phyloP scores from a whole-genome alignment of 2,797 vertebrate species.

The Danio jaintianensis region DNA sequence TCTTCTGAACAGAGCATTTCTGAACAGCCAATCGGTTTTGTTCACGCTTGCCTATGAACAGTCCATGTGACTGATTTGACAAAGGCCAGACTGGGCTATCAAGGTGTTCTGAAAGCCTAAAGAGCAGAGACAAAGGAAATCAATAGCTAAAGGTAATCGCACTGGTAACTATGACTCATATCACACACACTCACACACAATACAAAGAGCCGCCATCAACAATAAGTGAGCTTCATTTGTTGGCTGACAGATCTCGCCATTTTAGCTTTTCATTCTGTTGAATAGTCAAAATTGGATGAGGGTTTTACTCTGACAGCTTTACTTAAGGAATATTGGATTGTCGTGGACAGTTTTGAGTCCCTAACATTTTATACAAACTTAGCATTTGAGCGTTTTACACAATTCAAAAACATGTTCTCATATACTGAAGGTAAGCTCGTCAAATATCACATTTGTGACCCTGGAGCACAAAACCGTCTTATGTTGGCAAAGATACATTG shows the following conservation, averaged over 20 bases:
- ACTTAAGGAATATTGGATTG: conserved; percentile 68
- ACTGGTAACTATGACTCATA: conserved; percentile 12
- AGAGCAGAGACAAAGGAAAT: conserved; percentile 59
- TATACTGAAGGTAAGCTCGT: neutral
- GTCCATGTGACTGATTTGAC: conserved; percentile 53
- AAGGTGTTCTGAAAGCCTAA: conserved; percentile 50
- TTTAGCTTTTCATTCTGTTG: conserved; percentile 67
- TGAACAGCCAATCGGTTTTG: neutral
- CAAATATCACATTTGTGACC: too few relatives aligned
- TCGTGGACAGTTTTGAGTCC: neutral
- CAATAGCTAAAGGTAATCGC: conserved; percentile 50
- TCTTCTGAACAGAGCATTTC: conserved; percentile 6
- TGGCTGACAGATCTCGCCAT: conserved; percentile 64
- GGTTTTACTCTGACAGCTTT: conserved; percentile 59
- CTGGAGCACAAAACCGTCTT: too few relatives aligned
- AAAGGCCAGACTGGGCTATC: conserved; percentile 58
- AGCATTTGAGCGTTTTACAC: conserved; percentile 6
- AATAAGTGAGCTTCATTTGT: conserved; percentile 59
- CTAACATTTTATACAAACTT: conserved; percentile 2
- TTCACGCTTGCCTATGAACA: conserved; percentile 7
- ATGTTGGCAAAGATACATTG: too few relatives aligned
- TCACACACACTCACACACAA: conserved; percentile 38
- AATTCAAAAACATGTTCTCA: neutral
- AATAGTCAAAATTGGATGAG: conserved; percentile 68
- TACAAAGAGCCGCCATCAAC: conserved; percentile 63